Conservation (phyloP, 2,888 invertebrate genomes). For the Polietes domitor region DNA sequence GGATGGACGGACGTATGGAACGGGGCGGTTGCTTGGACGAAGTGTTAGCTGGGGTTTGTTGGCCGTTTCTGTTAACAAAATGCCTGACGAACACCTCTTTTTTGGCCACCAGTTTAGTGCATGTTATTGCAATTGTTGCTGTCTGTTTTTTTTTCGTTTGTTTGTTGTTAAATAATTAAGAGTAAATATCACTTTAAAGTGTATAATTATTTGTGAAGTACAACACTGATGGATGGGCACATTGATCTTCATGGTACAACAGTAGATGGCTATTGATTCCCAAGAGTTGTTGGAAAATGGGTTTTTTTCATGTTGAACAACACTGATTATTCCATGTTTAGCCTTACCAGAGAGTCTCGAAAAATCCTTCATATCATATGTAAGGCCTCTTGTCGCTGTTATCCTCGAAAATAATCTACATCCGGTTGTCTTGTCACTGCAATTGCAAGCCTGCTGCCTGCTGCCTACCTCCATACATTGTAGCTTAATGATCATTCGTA, state of each 20-base stretch:
- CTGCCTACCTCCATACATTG: no score
- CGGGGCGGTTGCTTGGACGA: background rate
- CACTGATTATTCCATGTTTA: no score
- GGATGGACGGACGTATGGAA: background rate
- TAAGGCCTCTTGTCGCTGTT: no score
- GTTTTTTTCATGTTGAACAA: no score
- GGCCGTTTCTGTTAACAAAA: constrained; percentile 7
- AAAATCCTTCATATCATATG: no score
- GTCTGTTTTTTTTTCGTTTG: constrained; percentile 8
- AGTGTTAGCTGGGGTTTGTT: background rate
- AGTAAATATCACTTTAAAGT: constrained; percentile 11
- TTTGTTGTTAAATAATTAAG: constrained; percentile 15
- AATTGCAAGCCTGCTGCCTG: background rate
- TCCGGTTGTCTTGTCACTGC: no score
- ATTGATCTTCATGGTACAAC: constrained; percentile 49
- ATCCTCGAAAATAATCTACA: no score
- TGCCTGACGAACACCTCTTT: constrained; percentile 1
- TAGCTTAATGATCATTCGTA: no score
- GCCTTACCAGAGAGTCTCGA: no score
- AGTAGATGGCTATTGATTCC: background rate
- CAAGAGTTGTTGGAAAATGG: no score
- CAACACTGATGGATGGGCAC: constrained; percentile 49
- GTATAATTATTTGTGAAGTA: constrained; percentile 41
- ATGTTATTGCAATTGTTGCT: background rate
- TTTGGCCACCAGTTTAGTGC: no score